These are phyloP conservation scores for Sitophilus oryzae DNA, from an alignment of 1,140 invertebrate genomes.

Conservation along the genomic window DNA sequence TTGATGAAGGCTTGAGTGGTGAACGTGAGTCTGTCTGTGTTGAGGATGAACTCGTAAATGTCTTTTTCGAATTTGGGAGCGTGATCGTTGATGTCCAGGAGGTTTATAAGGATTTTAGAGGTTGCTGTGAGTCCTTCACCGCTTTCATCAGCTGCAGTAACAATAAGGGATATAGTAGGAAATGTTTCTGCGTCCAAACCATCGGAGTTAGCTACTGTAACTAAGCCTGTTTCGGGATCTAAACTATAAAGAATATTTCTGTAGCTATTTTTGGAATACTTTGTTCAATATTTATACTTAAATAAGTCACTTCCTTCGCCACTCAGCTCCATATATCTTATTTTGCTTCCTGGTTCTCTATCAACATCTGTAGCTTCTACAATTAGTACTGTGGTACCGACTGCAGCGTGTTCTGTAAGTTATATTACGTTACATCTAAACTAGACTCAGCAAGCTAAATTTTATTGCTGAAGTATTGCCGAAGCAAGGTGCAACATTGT, in stretches of 20 bases:
- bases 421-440: no score
- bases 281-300: neutral
- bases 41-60: conserved; percentile 75
- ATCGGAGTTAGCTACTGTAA: conserved; percentile 66
- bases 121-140: conserved; percentile 69
- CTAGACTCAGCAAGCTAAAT: no score
- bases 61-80: conserved; percentile 73
- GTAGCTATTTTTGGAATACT: neutral
- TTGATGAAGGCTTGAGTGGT: conserved; percentile 65
- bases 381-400: conserved; percentile 59
- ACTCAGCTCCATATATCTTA: conserved; percentile 60
- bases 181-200: conserved; percentile 78
- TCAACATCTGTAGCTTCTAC: conserved; percentile 73
- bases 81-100: conserved; percentile 84
- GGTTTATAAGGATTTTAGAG: conserved; percentile 65
- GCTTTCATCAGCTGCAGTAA: conserved; percentile 80
- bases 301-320: conserved; percentile 29
- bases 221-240: conserved; percentile 70
- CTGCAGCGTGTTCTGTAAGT: conserved; percentile 19
- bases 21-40: conserved; percentile 65
- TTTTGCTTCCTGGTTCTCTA: conserved; percentile 61
- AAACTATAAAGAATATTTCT: conserved; percentile 52
- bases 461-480: no score
- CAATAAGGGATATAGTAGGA: conserved; percentile 66
- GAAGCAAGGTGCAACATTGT: no score